Conservation (phyloP, 1,140 invertebrate species). For the Microplitis mediator region DNA sequence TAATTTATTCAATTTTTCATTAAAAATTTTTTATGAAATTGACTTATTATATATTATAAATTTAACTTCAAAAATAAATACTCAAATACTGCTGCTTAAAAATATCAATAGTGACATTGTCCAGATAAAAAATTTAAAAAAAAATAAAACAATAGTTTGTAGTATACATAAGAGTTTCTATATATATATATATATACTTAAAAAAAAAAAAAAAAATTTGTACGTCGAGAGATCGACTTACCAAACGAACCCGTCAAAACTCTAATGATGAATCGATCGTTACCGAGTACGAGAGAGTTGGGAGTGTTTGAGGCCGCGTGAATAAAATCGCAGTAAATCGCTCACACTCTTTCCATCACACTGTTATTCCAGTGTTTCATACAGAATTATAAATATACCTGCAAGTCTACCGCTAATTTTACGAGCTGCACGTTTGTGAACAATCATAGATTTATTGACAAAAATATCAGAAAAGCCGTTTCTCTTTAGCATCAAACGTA, state of each 20-base stretch:
- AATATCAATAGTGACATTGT: too few species aligned
- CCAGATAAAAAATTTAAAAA: too few species aligned
- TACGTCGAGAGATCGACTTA: not conserved
- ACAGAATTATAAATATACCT: conserved; percentile 2
- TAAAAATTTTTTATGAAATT: too few species aligned
- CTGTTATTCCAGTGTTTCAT: not conserved
- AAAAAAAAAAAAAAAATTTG: too few species aligned
- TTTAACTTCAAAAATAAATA: too few species aligned
- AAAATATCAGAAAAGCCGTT: not conserved
- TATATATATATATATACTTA: too few species aligned
- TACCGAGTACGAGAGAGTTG: not conserved
- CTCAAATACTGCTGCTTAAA: too few species aligned
- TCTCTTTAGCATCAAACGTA: not conserved
- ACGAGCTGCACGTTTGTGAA: conserved; percentile 9
- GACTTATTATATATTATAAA: too few species aligned
- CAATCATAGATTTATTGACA: conserved; percentile 10
- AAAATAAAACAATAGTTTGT: too few species aligned
- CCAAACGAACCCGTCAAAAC: conserved; percentile 25
- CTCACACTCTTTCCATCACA: not conserved
- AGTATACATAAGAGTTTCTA: too few species aligned
- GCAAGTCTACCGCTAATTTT: conserved; percentile 10
- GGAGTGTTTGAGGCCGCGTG: conserved; percentile 15
- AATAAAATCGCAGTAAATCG: conserved; percentile 26
- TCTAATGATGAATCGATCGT: conserved; percentile 28
- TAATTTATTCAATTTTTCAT: too few species aligned